Conservation (phyloP, 1,140 invertebrate genomes). For the Dendroctonus valens region DNA sequence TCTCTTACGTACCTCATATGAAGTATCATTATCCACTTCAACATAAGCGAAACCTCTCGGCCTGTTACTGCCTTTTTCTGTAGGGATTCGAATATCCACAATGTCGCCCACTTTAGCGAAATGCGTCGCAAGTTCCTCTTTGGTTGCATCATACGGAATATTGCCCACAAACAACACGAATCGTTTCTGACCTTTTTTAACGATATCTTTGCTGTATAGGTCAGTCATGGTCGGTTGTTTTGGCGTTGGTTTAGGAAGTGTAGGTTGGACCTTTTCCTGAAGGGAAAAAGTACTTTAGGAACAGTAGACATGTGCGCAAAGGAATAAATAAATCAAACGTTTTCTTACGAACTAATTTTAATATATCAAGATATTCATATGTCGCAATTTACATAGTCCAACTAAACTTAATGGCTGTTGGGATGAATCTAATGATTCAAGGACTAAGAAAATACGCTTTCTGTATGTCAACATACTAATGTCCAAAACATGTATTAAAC, state of each 20-base stretch:
- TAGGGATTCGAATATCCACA: constrained; percentile 51
- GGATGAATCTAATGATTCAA: not conserved
- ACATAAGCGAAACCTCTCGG: constrained; percentile 53
- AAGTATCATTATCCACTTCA: constrained; percentile 49
- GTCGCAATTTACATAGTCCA: constrained; percentile 1
- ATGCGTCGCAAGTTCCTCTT: constrained; percentile 52
- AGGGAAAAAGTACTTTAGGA: constrained; percentile 4
- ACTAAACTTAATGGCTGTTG: not conserved
- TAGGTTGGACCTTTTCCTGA: constrained; percentile 23
- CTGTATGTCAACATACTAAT: too few relatives aligned
- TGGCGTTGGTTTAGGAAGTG: constrained; percentile 5
- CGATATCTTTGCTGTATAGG: constrained; percentile 31
- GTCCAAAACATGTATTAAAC: constrained; percentile 8
- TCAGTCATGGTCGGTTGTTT: constrained; percentile 31
- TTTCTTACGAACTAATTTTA: not conserved
- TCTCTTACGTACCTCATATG: constrained; percentile 55
- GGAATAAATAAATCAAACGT: constrained; percentile 2
- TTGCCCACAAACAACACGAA: constrained; percentile 57
- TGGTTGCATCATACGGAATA: constrained; percentile 49
- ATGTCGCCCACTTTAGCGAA: constrained; percentile 52
- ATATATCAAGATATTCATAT: not conserved
- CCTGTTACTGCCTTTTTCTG: constrained; percentile 44
- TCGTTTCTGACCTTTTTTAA: constrained; percentile 38
- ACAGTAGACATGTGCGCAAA: not conserved
- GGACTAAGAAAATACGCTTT: not conserved